phyloP scores from a whole-genome alignment of 2,113 vertebrate species.

The Ibidorhyncha struthersii region DNA sequence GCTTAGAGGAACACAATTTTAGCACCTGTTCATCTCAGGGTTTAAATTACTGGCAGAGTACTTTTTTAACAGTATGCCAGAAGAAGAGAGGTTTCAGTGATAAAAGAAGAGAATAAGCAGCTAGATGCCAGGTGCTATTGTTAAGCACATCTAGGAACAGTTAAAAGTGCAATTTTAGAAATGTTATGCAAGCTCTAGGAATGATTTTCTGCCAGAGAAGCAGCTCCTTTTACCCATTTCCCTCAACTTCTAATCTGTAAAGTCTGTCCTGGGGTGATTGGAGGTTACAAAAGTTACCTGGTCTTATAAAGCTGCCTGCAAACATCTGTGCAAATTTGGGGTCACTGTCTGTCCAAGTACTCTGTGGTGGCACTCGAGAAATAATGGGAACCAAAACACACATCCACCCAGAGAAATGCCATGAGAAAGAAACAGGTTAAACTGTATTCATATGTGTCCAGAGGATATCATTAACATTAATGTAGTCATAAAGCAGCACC shows the following conservation, averaged over 20 bases:
- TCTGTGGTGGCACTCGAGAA: not conserved
- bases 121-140: not conserved
- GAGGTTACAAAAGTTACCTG: not conserved
- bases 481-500: conserved; percentile 61
- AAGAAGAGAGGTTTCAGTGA: not conserved
- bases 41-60: not conserved
- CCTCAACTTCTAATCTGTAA: not conserved
- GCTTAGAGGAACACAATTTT: not conserved
- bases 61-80: not conserved
- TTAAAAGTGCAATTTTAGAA: not conserved
- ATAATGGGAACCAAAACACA: not conserved
- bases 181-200: not conserved
- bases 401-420: not conserved
- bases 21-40: not conserved
- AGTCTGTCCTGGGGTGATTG: not conserved
- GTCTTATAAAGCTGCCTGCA: not conserved
- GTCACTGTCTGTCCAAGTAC: not conserved
- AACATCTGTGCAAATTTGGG: not conserved
- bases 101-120: conserved; percentile 21
- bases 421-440: not conserved
- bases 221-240: not conserved
- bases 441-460: not conserved
- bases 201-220: not conserved
- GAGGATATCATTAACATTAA: conserved; percentile 59
- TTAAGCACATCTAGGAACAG: not conserved